Evolutionary conservation across 1,140 invertebrate genomes (phyloP), one percentile per base, ranked within the genome.

Genomic region (Delia radicum): DNA sequence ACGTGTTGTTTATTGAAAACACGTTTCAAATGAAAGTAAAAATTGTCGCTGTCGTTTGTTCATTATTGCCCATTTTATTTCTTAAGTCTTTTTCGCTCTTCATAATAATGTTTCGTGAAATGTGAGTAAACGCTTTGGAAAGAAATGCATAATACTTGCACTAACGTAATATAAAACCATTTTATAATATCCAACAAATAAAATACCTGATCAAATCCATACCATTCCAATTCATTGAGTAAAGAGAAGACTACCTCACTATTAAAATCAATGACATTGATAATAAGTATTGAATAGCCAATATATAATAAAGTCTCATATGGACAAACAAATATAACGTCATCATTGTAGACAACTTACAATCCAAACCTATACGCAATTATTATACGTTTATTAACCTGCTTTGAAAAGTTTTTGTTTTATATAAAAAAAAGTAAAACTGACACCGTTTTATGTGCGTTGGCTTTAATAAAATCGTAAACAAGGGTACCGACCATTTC

Each of bases 21-120:
- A 69, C 65, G 65, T 69, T 69, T 69, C 65, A 69, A 69, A 69
- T 69, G 65, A 69, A 69, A 69, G 65, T 69, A 69, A 69, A 69
- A 69, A 33, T 33, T 69, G 65, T 69, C 65, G 65, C 37, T 33
- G n/a, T 31, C 13, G 1, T 31, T 69, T 69, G 48, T 18, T 24
- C 6, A n/a, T 33, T 69, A 33, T 37, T 74, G 76, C 33, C 42
- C 24, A 24, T 69, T 71, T 46, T 73, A 28, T 63, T 33, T 69
- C 29, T 69, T 67, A 21, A 26, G 55, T 5, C 10, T 33, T 33
- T 37, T 79, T 78, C 69, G 48, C 78, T 80, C 15, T 76, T 76
- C 77, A 79, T 78, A 76, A n/a, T n/a, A n/a, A n/a, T n/a, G n/a
- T n/a, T 79, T 79, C 79, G 80, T 81, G 81, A 74, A 74, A 80